Base-by-base conservation (phyloP, 2,888 invertebrate species). In the Platerodrilus igneus region DNA sequence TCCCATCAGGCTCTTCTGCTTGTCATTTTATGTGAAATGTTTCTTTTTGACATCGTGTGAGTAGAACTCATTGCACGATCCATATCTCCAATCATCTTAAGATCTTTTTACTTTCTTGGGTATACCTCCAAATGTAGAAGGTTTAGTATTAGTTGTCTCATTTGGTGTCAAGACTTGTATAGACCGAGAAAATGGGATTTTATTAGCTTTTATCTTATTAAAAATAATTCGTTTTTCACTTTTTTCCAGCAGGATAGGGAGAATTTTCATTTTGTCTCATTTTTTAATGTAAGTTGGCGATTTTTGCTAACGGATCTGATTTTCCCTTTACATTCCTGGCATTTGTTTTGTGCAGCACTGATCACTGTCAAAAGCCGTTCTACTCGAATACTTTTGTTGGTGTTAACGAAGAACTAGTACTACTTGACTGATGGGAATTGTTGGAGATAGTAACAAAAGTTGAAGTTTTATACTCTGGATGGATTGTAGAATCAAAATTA, bases 261-360 rank as follows among this genome's bases (percentile, higher is more conserved):
- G 23, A 4, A n/a, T 23, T 23, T 23, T 23, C 23, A 23, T n/a
- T 23, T n/a, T 23, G 23, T 23, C n/a, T 23, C 23, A 23, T 4
- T 23, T 23, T 23, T 23, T n/a, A n/a, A 23, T 23, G 9, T 23
- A 23, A 4, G 23, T 23, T 23, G 23, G 23, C 10, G 23, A 23
- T 23, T 23, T 23, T 23, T 23, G 23, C 23, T n/a, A 10, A 9
- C n/a, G 23, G 23, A 23, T 23, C n/a, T 23, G 23, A 23, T 23
- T 23, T 4, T 23, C 23, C 10, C 23, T 23, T 6, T 4, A 10
- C n/a, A 23, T 4, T 23, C n/a, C 10, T 23, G 23, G n/a, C n/a
- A n/a, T 23, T 23, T 9, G 6, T 23, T 5, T 23, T 23, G n/a
- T 10, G n/a, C n/a, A 9, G 10, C 9, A 23, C 7, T 23, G 4